Conservation (phyloP, 2,113 vertebrate genomes). For the Probosciger aterrimus region DNA sequence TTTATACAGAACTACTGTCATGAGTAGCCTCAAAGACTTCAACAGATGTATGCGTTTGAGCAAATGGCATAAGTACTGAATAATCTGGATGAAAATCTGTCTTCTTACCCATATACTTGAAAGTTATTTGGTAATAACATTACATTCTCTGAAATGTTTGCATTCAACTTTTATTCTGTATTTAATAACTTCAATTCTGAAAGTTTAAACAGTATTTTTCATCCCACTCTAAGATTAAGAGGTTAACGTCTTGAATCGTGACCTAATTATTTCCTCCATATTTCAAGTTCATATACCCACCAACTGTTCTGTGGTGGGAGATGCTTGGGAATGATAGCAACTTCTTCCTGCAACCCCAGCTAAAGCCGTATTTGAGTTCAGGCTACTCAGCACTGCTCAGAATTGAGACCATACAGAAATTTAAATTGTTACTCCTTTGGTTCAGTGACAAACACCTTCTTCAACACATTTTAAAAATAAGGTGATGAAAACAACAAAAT, state of each 20-base stretch:
- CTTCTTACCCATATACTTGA: neutral
- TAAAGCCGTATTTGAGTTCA: neutral
- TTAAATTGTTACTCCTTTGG: neutral
- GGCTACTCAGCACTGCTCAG: neutral
- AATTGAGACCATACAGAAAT: neutral
- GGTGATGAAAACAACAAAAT: constrained; percentile 39
- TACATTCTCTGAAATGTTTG: neutral
- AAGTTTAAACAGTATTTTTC: neutral
- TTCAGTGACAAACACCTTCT: neutral
- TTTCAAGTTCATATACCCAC: neutral
- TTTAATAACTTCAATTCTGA: neutral
- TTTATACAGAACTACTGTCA: neutral
- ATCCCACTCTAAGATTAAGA: neutral
- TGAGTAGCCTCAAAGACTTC: neutral
- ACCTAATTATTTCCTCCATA: neutral
- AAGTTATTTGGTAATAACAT: neutral
- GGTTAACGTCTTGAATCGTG: neutral
- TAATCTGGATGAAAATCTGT: neutral
- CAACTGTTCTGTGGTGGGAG: neutral
- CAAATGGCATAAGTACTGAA: neutral
- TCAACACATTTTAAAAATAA: constrained; percentile 55
- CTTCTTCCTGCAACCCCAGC: neutral
- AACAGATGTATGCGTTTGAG: neutral
- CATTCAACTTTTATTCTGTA: neutral
- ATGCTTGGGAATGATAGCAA: neutral